Conservation (phyloP, 23 tunicate genomes). For the Halocynthia aurantium region DNA sequence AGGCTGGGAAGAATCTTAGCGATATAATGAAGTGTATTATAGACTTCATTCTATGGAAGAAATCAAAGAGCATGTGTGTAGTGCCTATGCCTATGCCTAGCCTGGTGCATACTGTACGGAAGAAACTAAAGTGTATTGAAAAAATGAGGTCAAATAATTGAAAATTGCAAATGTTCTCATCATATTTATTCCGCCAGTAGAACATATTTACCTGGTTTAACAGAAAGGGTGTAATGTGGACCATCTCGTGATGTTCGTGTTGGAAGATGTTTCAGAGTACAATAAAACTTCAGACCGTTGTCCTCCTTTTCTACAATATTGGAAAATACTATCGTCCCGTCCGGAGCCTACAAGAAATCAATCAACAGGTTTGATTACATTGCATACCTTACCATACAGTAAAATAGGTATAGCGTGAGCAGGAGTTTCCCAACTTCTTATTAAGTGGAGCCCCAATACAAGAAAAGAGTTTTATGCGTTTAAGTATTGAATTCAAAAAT, state of each 20-base stretch:
- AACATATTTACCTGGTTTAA: constrained; percentile 19
- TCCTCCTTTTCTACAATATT: constrained; percentile 35
- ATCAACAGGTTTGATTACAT: background rate
- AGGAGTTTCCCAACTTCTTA: no score
- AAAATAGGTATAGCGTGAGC: no score
- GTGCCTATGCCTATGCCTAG: no score
- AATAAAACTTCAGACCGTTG: constrained; percentile 43
- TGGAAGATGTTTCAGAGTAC: constrained; percentile 34
- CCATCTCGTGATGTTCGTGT: constrained; percentile 57
- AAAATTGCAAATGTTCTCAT: background rate
- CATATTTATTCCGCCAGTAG: background rate
- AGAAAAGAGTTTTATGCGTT: no score
- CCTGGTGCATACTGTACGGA: no score
- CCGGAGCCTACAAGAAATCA: constrained; percentile 30
- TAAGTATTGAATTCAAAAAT: no score
- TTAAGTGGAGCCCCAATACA: background rate
- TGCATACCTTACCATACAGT: background rate
- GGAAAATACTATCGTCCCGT: constrained; percentile 52
- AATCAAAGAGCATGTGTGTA: no score
- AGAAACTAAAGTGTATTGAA: no score
- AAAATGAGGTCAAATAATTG: no score
- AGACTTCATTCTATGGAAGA: no score
- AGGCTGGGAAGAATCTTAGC: no score
- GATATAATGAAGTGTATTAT: no score
- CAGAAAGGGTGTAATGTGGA: constrained; percentile 40